Conservation (phyloP, 2,888 invertebrate genomes). For the Euplagia quadripunctaria region DNA sequence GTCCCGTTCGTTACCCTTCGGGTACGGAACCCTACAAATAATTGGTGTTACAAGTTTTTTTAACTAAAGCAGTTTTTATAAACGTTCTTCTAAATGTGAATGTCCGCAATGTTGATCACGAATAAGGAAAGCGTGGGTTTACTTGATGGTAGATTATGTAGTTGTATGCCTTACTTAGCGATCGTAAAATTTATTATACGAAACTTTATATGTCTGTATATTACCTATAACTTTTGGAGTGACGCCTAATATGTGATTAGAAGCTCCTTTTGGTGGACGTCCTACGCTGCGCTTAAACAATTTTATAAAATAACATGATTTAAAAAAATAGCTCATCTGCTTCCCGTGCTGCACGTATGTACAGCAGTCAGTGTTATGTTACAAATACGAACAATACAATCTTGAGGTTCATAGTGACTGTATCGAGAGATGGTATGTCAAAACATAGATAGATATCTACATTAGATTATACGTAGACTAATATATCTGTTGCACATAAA, state of each 20-base stretch:
- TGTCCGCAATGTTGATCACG: conserved; percentile 12
- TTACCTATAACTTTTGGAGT: conserved; percentile 1
- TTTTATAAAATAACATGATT: too few species aligned
- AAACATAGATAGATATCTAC: too few species aligned
- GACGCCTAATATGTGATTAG: background rate
- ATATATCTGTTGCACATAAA: background rate
- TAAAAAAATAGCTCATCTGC: background rate
- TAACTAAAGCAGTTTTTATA: conserved; percentile 11
- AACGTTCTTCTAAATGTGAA: conserved; percentile 14
- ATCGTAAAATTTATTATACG: conserved; percentile 32
- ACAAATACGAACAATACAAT: background rate
- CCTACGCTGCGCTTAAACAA: too few species aligned
- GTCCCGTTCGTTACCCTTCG: too few species aligned
- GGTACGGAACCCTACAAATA: background rate
- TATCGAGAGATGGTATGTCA: background rate
- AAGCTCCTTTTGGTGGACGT: too few species aligned
- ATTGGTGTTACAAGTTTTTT: conserved; percentile 13
- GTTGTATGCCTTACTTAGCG: conserved; percentile 25
- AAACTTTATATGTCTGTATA: conserved; percentile 15
- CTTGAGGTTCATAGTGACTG: background rate
- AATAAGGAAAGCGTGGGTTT: conserved; percentile 36
- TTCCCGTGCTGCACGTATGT: background rate
- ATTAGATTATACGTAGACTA: too few species aligned
- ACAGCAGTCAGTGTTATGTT: background rate
- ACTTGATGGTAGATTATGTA: conserved; percentile 27